phyloP scores from a whole-genome alignment of 2,797 vertebrate genomes.

The Melanotaenia nigrans region DNA sequence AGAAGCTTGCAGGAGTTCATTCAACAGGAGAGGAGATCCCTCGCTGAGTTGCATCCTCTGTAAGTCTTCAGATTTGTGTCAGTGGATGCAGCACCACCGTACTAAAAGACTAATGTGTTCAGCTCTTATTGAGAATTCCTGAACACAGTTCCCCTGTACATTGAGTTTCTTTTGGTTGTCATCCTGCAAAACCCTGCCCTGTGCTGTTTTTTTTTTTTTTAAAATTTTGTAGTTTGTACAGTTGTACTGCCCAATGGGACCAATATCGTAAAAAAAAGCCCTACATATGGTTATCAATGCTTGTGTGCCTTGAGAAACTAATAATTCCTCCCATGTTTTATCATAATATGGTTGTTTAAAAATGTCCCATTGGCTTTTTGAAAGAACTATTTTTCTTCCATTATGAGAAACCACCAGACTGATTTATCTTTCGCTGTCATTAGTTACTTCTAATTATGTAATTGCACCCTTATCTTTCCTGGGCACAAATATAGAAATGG shows the following conservation, averaged over 20 bases:
- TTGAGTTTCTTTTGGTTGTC: slow-evolving; percentile 75
- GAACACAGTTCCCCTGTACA: slow-evolving; percentile 76
- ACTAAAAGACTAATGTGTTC: slow-evolving; percentile 71
- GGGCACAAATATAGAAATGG: slow-evolving; percentile 75
- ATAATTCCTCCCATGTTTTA: slow-evolving; percentile 73
- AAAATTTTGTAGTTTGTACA: slow-evolving; percentile 79
- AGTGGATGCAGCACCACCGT: slow-evolving; percentile 53
- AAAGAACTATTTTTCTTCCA: slow-evolving; percentile 60
- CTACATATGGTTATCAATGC: slow-evolving; percentile 77
- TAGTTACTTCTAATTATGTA: slow-evolving; percentile 64
- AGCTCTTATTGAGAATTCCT: slow-evolving; percentile 54
- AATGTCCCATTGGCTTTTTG: slow-evolving; percentile 77
- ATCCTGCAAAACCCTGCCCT: slow-evolving; percentile 64
- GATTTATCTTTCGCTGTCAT: slow-evolving; percentile 64
- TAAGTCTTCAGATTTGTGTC: slow-evolving; percentile 63
- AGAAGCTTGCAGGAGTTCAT: slow-evolving; percentile 79
- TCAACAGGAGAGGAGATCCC: slow-evolving; percentile 70
- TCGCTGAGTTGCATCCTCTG: slow-evolving; percentile 80
- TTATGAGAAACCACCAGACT: slow-evolving; percentile 55
- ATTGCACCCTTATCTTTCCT: slow-evolving; percentile 73
- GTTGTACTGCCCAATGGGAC: slow-evolving; percentile 84
- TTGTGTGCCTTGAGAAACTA: slow-evolving; percentile 86
- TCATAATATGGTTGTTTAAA: slow-evolving; percentile 67
- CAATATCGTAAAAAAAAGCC: slow-evolving; percentile 78
- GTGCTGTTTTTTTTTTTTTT: slow-evolving; percentile 45